These are phyloP conservation scores for Nomada hirtipes DNA, from an alignment of 2,888 invertebrate genomes.

Conservation along the genomic window DNA sequence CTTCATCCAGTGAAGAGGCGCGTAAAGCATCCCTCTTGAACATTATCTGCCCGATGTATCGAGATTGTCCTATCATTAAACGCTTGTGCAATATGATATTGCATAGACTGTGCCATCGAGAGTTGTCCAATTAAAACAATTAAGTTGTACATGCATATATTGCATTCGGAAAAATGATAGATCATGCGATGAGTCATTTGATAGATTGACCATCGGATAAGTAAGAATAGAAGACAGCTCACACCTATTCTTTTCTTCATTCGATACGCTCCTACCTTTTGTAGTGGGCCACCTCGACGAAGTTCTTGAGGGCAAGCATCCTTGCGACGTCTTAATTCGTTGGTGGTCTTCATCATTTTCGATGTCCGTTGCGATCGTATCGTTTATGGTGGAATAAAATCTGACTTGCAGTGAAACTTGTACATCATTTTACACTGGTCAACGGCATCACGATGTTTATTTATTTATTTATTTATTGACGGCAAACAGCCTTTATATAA, in stretches of 20 bases:
- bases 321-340: conserved; percentile 21
- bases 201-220: neutral
- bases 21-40: conserved; percentile 49
- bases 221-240: neutral
- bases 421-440: no score
- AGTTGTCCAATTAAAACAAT: no score
- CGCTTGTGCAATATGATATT: conserved; percentile 7
- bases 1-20: conserved; percentile 54
- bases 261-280: conserved; percentile 24
- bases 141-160: neutral
- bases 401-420: no score
- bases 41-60: conserved; percentile 53
- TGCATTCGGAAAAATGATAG: neutral
- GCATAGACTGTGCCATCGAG: no score
- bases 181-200: neutral
- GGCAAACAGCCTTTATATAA: no score
- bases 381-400: neutral
- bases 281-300: conserved; percentile 52
- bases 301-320: conserved; percentile 41
- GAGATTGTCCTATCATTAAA: conserved; percentile 37
- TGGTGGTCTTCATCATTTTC: conserved; percentile 39
- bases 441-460: no score
- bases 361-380: conserved; percentile 21
- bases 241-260: conserved; percentile 22
- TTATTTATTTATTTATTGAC: no score